A percentile compares a stretch with the other conserved stretches of the same genome.
These are phyloP conservation scores for Epizoanthus ramosus DNA, from an alignment of 92 coral and sea anemone genomes.

Conservation along the genomic window DNA sequence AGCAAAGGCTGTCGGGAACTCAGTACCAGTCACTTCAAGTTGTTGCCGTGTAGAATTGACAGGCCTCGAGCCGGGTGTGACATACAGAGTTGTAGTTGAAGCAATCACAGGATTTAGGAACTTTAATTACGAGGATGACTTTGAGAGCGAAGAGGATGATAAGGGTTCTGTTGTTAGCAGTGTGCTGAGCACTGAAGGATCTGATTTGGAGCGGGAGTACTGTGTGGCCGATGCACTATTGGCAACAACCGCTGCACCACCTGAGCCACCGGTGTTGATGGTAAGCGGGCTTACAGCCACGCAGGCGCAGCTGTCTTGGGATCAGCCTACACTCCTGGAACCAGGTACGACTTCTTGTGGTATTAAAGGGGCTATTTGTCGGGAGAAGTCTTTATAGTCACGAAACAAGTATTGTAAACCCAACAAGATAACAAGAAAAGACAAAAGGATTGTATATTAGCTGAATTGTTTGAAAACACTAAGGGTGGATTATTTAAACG, in stretches of 20 bases:
- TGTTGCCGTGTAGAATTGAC: slow-evolving; percentile 39
- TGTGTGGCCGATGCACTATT: slow-evolving; percentile 64
- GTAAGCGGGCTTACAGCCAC: slow-evolving; percentile 67
- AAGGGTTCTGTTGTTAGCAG: slow-evolving; percentile 45
- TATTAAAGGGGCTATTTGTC: too few species aligned
- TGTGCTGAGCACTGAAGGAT: slow-evolving; percentile 24
- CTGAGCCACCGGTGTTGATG: slow-evolving; percentile 70
- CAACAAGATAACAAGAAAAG: too few species aligned
- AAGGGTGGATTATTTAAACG: too few species aligned
- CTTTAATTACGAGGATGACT: slow-evolving; percentile 49
- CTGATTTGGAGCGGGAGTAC: slow-evolving; percentile 44
- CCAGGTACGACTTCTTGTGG: slow-evolving; percentile 47
- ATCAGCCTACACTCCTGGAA: slow-evolving; percentile 56
- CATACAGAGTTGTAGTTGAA: slow-evolving; percentile 65
- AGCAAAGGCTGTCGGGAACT: slow-evolving; percentile 42
- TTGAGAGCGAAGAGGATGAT: slow-evolving; percentile 61
- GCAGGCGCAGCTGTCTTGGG: slow-evolving; percentile 72
- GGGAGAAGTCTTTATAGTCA: too few species aligned
- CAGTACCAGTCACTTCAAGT: slow-evolving; percentile 39
- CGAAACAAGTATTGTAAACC: too few species aligned
- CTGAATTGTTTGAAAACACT: too few species aligned
- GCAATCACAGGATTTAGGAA: slow-evolving; percentile 57
- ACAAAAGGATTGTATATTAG: too few species aligned
- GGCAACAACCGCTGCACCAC: slow-evolving; percentile 70
- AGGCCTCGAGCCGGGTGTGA: slow-evolving; percentile 79